Evolutionary conservation across 2,888 invertebrate genomes (phyloP), one percentile per base, ranked within the genome.

Genomic region (Hesperia comma): DNA sequence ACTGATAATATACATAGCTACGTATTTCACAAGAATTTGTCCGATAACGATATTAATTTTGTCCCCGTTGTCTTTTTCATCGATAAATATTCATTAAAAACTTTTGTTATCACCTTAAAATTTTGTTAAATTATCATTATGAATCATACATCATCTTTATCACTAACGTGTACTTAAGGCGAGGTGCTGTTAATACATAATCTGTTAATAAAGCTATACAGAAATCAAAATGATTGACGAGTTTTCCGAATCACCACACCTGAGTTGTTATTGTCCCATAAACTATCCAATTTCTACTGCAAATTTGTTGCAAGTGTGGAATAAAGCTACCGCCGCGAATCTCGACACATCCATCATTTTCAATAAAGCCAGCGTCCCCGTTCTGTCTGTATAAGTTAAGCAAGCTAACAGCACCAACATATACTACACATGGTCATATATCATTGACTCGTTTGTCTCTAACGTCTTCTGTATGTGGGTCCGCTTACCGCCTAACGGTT

Each of bases 361-460:
- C 67, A 66, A 68, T 70, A 67, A 71, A 68, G 58, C 54, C 43
- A 54, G 57, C 74, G 80, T 77, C 77, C 81, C 70, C 78, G 72
- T 81, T 82, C 77, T 76, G 73, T 82, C 78, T 73, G 69, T 76
- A 72, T 82, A 75, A 80, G 68, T 77, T 75, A 76, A 80, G 75
- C 75, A 61, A 75, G 75, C 75, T 75, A 74, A 70, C 73, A 74
- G 70, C 69, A 64, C 70, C 70, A 68, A 71, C 71, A 67, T 71
- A 70, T 73, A 75, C 73, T 70, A 79, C 77, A 73, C 77, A 72
- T 75, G 79, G 74, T 75, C 80, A 85, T 88, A 84, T 77, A 85
- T 88, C 87, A 87, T 86, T 79, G 80, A 80, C 80, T 84, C 73
- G 85, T 88, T 88, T 87, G 87, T 86, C 83, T 82, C 74, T 58